Base-by-base conservation (phyloP, 2,797 vertebrate species). In the Coregonus suidteri region DNA sequence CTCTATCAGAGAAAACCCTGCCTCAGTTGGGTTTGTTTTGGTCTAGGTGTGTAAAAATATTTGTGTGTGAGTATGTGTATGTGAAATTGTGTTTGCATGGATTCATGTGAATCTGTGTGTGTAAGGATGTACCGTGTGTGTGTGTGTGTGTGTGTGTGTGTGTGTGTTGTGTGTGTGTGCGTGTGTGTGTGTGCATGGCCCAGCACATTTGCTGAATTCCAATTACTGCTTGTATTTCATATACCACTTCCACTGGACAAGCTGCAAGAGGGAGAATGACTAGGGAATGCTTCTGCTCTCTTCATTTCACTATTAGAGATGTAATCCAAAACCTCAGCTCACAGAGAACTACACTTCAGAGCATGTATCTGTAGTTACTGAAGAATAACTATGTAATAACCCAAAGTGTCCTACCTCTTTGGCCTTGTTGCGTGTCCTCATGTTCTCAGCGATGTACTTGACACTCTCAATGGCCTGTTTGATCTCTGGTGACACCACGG, bases 391-490 rank as follows among this genome's bases (percentile, higher is more conserved):
- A 14, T 1, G 25, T 30, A 14, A 30, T 65, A 35, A 67, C 34
- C 15, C 34, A 62, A 20, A 41, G 2, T 4, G 3, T 14, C 25
- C 15, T 87, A 98, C 97, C 96, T 97, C 95, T 90, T 97, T 98
- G 76, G 95, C 96, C 91, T 97, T 94, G 80, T 96, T 97, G 84
- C 96, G 96, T 68, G 89, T 95, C 83, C 92, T 96, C 94, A 97
- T 96, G 87, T 97, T 98, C 88, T 97, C 96, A 14, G 96, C 95
- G 0, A 98, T 98, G 93, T 97, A 97, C 41, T 95, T 96, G 77
- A 98, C 90, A 0, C 94, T 97, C 74, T 93, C 94, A 0, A 97
- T 96, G 75, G 97, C 94, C 73, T 96, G 95, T 76, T 95, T 95
- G 30, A 98, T 93, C 81, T 97, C 96, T 0, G 95, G 91, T 0